These are phyloP conservation scores for Ochotona curzoniae DNA, from an alignment of 2,113 vertebrate species.

Conservation along the genomic window DNA sequence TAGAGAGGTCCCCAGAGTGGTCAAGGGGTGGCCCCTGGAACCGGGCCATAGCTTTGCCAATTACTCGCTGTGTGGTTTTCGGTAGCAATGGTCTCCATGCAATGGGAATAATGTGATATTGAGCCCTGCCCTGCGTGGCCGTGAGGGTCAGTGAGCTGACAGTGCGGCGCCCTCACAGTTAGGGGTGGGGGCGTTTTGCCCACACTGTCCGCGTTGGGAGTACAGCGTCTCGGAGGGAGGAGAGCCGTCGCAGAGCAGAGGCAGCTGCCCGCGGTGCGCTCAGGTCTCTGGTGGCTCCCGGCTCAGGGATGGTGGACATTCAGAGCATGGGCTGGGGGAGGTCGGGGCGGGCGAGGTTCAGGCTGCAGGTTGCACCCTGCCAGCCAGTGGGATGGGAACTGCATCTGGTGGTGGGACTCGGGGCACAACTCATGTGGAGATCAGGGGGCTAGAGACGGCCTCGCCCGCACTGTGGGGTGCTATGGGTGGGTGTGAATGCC, in stretches of 20 bases:
- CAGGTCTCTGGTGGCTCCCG: fast-evolving
- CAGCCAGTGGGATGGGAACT: fast-evolving
- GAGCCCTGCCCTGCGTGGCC: fast-evolving
- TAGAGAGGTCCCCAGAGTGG: not conserved
- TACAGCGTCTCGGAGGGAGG: not conserved
- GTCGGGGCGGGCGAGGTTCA: not conserved
- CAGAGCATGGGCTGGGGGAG: no score
- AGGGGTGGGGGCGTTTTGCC: no score
- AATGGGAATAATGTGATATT: not conserved
- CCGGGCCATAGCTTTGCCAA: not conserved
- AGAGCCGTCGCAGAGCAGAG: fast-evolving
- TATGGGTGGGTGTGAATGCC: no score
- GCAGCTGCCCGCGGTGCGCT: fast-evolving
- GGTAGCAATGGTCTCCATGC: not conserved
- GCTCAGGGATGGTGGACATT: no score
- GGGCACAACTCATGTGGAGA: no score
- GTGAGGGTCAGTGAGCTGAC: not conserved
- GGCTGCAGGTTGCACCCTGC: fast-evolving
- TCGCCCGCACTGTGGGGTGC: fast-evolving
- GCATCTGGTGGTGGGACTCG: not conserved
- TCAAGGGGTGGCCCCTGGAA: not conserved
- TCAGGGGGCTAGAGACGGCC: not conserved
- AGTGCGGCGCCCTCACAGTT: no score
- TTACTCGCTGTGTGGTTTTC: not conserved
- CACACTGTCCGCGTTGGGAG: not conserved